Base-by-base conservation (phyloP, 2,113 vertebrate genomes). In the Paracanthobrama guichenoti region DNA sequence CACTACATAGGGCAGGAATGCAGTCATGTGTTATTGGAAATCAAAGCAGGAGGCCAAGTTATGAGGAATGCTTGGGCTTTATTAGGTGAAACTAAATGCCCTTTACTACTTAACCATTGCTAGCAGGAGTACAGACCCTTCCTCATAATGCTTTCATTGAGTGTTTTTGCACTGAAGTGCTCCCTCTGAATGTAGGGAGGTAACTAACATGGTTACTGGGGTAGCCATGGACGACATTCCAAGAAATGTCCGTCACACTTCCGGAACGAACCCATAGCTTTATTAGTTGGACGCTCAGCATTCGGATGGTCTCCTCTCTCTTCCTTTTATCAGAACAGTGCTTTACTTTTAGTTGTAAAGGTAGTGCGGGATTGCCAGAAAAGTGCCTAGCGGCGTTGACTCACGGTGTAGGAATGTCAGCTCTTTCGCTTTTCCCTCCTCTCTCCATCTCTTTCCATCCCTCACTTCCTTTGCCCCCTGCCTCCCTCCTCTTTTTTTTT, bases 301-400 rank as follows among this genome's bases (percentile, higher is more conserved):
- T 79, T 67, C 66, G 6, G 39, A 50, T 57, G 31, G 26, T 22
- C 39, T 60, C 80, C 67, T 81, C 59, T 78, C 72, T 60, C 77
- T 85, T 83, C 74, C 48, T 50, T 50, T 50, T 16, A 50, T 50
- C 48, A 16, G 39, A 39, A 39, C 39, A 39, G 48, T 50, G 48
- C 48, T 50, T 50, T 50, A 76, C 55, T 84, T 87, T 87, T 84
- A 60, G 84, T 75, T 78, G 81, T 86, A 79, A 60, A 89, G 84
- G 77, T 85, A 84, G 84, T 79, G 59, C 66, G 46, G 24, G 82
- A 82, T 86, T 83, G 39, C 86, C 86, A 87, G 86, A 86, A 86
- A 86, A 89, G 86, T 86, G 81, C 87, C 87, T 85, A 85, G 88
- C 72, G 77, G 67, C 82, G 31, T 83, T 90, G 86, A 88, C 87